Evolutionary conservation across 2,113 vertebrate species (phyloP), one percentile per base, ranked within the genome.

Genomic region (Peromyscus maniculatus): DNA sequence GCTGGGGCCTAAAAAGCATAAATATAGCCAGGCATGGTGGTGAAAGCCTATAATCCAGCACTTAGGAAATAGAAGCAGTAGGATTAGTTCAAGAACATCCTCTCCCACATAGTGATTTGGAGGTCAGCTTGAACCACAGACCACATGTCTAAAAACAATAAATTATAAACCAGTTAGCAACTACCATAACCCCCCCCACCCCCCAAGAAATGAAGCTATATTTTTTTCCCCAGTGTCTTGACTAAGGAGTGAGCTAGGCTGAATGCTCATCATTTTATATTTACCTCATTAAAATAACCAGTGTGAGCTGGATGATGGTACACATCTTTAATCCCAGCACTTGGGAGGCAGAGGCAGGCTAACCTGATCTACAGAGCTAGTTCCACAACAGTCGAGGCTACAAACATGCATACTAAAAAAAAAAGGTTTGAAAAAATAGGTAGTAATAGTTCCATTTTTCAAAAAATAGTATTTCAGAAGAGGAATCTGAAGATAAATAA

Each of bases 241-340:
- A 46, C 21, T 55, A n/a, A 88, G 66, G 69, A 91, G 19, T 64
- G n/a, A 96, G 6, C n/a, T 33, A 66, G 36, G 59, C 31, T 91
- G 6, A 93, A 62, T 86, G 43, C 52, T 91, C 89, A 93, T 39
- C 64, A 84, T 86, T 91, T 92, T 95, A 21, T 96, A 17, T 86
- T 91, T 91, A 64, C 62, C 31, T 87, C 57, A 13, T 43, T 66
- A 31, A 87, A 75, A 46, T 16, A 78, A 46, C 57, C 46, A 77
- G 3, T 67, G 55, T 86, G 87, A 91, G 17, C 69, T 3, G 1
- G 69, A 31, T 69, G 67, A 36, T 72, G 36, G 36, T n/a, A 7
- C 17, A 39, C 4, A 4, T 17, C 71, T 74, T 39, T 74, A 74
- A 74, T 74, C n/a, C 36, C 8, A 39, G n/a, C n/a, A 22, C n/a